These are phyloP conservation scores for Cenopis cana DNA, from an alignment of 2,888 invertebrate species.

Conservation along the genomic window DNA sequence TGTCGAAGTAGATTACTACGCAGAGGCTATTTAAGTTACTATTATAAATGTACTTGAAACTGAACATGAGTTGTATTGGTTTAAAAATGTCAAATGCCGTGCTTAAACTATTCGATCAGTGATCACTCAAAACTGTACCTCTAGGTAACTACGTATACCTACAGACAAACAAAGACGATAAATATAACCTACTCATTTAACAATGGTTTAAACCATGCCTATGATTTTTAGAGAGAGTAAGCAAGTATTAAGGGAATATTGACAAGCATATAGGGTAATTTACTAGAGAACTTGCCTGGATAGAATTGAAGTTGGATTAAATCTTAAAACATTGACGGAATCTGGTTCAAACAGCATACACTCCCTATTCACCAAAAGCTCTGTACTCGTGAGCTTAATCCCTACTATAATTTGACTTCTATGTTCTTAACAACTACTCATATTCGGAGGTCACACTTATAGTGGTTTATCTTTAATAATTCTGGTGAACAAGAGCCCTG, in stretches of 20 bases:
- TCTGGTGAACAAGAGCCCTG: neutral
- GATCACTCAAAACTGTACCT: too few species aligned
- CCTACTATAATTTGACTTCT: neutral
- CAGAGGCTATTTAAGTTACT: neutral
- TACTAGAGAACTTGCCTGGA: neutral
- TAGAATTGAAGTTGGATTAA: neutral
- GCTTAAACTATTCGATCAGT: too few species aligned
- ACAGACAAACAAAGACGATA: too few species aligned
- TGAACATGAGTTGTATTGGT: too few species aligned
- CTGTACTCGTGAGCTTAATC: neutral
- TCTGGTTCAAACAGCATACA: conserved; percentile 4
- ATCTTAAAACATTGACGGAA: neutral
- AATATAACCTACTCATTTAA: too few species aligned
- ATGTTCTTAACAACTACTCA: neutral
- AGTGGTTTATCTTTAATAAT: neutral
- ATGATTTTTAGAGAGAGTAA: neutral
- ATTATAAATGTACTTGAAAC: too few species aligned
- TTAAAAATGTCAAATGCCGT: too few species aligned
- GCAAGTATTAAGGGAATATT: neutral
- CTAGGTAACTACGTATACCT: too few species aligned
- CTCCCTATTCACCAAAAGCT: neutral
- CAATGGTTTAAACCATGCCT: neutral
- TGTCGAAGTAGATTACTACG: too few species aligned
- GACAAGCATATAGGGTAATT: neutral
- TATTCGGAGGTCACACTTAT: neutral